Evolutionary conservation across 2,113 vertebrate species (phyloP).

Genomic region (Cairina moschata): DNA sequence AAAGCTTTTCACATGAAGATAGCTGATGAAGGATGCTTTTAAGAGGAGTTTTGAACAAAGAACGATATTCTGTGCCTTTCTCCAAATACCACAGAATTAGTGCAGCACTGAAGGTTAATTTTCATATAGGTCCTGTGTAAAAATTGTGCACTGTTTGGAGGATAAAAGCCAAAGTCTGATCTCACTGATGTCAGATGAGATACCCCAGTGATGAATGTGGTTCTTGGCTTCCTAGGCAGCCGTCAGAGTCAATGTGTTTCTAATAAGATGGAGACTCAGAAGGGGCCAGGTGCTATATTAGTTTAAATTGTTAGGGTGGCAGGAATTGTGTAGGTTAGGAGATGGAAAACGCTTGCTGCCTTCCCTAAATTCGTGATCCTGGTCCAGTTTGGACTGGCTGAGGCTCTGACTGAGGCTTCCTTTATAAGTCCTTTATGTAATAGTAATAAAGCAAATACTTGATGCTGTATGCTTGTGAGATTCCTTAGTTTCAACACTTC

Average conservation of each 20-base stretch:
- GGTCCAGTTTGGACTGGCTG: not conserved
- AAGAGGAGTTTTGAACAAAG: not conserved
- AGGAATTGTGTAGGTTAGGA: not conserved
- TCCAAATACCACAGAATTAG: not conserved
- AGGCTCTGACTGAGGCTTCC: not conserved
- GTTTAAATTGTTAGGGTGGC: constrained; percentile 1
- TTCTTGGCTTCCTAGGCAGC: constrained; percentile 52
- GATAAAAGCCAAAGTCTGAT: constrained; percentile 56
- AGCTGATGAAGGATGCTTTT: not conserved
- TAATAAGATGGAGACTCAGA: constrained; percentile 5
- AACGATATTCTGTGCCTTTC: not conserved
- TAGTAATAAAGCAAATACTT: not conserved
- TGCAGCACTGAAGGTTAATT: constrained; percentile 14
- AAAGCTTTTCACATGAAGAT: not conserved
- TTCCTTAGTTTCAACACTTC: not conserved
- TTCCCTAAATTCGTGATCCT: not conserved
- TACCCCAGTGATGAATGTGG: constrained; percentile 34
- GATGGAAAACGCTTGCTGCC: constrained; percentile 31
- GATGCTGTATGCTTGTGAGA: not conserved
- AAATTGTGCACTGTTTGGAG: not conserved
- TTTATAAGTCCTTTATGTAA: not conserved
- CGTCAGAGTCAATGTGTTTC: constrained; percentile 13
- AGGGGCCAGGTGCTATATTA: constrained; percentile 40
- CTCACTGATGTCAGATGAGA: constrained; percentile 54
- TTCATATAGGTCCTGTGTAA: not conserved